These are phyloP conservation scores for Agapornis canus DNA, from an alignment of 2,797 vertebrate species.

Conservation along the genomic window DNA sequence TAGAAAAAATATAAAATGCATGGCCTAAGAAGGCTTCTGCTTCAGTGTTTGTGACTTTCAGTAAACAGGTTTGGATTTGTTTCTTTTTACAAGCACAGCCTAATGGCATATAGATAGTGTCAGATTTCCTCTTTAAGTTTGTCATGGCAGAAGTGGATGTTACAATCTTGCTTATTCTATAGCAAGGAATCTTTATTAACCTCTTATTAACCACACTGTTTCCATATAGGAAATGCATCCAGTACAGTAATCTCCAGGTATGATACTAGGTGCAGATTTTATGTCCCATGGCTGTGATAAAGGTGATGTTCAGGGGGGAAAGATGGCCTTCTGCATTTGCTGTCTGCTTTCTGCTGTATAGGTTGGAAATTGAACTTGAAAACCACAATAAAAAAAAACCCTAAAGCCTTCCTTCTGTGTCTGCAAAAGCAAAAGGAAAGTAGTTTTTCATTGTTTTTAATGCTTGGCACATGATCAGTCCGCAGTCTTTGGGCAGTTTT, in stretches of 20 bases:
- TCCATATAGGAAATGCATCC: background rate
- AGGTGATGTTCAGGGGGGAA: background rate
- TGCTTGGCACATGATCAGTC: background rate
- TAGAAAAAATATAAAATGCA: background rate
- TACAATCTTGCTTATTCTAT: background rate
- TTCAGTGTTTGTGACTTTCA: background rate
- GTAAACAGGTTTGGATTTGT: background rate
- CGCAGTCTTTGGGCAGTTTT: background rate
- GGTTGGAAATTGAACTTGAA: background rate
- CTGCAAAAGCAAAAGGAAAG: background rate
- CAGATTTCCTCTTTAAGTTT: background rate
- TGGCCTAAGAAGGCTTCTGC: background rate
- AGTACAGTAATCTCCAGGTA: background rate
- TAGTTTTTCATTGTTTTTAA: background rate
- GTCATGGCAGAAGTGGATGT: background rate
- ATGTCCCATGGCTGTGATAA: background rate
- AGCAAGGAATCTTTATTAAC: background rate
- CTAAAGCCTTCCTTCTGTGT: background rate
- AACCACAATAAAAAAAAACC: background rate
- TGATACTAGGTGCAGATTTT: background rate
- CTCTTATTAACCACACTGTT: background rate
- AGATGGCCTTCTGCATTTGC: background rate
- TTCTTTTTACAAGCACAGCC: background rate
- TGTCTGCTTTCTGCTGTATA: background rate
- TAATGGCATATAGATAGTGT: background rate